These are phyloP conservation scores for Atrina japonica DNA, from an alignment of 2,888 invertebrate genomes.

Conservation along the genomic window DNA sequence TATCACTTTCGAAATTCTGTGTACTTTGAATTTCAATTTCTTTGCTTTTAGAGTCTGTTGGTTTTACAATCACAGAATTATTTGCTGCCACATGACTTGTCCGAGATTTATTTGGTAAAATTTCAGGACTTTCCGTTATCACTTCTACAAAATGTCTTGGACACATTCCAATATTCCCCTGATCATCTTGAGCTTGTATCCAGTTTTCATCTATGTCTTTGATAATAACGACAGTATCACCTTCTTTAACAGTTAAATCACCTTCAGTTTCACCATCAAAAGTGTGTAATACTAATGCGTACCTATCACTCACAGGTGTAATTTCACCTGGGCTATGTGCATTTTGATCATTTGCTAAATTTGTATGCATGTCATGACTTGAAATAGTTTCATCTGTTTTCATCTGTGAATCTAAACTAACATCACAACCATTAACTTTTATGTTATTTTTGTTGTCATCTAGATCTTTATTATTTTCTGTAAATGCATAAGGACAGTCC, in stretches of 20 bases:
- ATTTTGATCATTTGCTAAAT: too few relatives aligned
- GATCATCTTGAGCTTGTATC: constrained; percentile 78
- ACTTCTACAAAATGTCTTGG: constrained; percentile 78
- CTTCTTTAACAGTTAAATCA: constrained; percentile 78
- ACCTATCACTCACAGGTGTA: constrained; percentile 53
- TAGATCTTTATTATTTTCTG: too few relatives aligned
- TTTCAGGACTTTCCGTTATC: constrained; percentile 49
- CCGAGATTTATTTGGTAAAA: background rate
- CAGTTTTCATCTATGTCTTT: constrained; percentile 78
- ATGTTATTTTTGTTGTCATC: too few relatives aligned
- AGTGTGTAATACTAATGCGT: constrained; percentile 79
- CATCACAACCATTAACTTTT: too few relatives aligned
- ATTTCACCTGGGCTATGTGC: too few relatives aligned
- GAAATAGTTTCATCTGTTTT: constrained; percentile 1
- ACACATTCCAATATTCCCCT: constrained; percentile 78
- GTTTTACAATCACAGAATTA: too few relatives aligned
- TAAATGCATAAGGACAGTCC: constrained; percentile 81
- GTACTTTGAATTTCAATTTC: background rate
- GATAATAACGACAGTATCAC: constrained; percentile 80
- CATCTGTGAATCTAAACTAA: too few relatives aligned
- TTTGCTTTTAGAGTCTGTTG: too few relatives aligned
- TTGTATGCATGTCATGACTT: too few relatives aligned
- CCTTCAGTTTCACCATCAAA: constrained; percentile 77
- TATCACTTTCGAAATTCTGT: constrained; percentile 1
- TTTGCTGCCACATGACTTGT: too few relatives aligned